These are phyloP conservation scores for Nannoperca obscura DNA, from an alignment of 2,797 vertebrate genomes.

Conservation along the genomic window DNA sequence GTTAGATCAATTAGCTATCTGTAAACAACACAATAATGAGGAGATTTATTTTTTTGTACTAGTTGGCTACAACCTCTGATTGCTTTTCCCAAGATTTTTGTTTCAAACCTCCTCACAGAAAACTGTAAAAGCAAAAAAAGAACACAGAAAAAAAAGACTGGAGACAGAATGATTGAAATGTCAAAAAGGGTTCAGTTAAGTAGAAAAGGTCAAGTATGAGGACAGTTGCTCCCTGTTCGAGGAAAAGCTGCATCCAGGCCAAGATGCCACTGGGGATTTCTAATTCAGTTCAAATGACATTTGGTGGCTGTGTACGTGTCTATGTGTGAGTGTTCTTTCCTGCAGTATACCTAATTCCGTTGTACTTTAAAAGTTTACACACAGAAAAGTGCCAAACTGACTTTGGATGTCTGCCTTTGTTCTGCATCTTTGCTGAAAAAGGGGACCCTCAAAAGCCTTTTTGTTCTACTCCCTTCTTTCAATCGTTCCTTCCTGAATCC, in stretches of 20 bases:
- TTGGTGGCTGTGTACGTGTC: constrained; percentile 35
- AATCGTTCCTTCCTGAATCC: background rate
- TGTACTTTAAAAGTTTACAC: constrained; percentile 6
- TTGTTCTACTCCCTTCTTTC: constrained; percentile 2
- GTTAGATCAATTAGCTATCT: background rate
- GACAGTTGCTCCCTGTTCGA: constrained; percentile 17
- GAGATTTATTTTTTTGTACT: background rate
- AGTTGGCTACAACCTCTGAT: background rate
- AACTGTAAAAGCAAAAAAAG: background rate
- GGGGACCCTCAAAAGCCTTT: background rate
- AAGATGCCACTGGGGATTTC: constrained; percentile 41
- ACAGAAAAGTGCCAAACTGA: background rate
- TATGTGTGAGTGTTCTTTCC: constrained; percentile 16
- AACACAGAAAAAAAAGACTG: background rate
- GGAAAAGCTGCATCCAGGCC: constrained; percentile 26
- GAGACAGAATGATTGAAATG: constrained; percentile 28
- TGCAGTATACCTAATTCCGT: constrained; percentile 15
- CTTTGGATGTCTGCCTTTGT: constrained; percentile 5
- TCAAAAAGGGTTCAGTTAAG: constrained; percentile 23
- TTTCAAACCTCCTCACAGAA: background rate
- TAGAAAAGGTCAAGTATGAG: constrained; percentile 45
- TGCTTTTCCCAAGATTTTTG: background rate
- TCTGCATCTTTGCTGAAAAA: background rate
- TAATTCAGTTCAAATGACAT: constrained; percentile 46
- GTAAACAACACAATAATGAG: background rate